A percentile compares a stretch with the other conserved stretches of the same genome.
Evolutionary conservation across 2,113 vertebrate genomes (phyloP).

Genomic region (Falco punctatus): DNA sequence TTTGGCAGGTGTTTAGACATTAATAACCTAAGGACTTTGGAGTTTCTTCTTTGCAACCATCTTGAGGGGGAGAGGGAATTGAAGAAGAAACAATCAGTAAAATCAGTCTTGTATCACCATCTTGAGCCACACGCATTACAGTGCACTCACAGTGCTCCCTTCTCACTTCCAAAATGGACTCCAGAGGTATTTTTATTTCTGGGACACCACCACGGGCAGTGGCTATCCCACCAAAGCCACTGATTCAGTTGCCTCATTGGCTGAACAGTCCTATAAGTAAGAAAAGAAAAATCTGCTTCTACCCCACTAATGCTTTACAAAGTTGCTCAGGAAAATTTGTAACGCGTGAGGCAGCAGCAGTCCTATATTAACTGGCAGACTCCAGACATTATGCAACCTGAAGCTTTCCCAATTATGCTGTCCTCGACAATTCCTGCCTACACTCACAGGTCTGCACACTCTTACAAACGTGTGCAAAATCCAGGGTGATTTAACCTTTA

Average conservation of each 20-base stretch:
- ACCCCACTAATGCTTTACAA: not conserved
- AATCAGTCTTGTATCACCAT: not conserved
- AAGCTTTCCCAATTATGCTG: constrained; percentile 21
- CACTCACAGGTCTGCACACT: not conserved
- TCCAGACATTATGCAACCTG: constrained; percentile 32
- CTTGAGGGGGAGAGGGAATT: not conserved
- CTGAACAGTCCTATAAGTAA: not conserved
- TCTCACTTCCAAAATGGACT: not conserved
- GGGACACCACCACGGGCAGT: not conserved
- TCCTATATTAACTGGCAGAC: not conserved
- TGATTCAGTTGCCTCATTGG: not conserved
- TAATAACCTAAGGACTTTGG: not conserved
- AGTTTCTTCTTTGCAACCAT: not conserved
- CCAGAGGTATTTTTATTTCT: not conserved
- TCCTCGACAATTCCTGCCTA: constrained; percentile 13
- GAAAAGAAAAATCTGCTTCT: constrained; percentile 2
- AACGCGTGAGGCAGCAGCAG: not conserved
- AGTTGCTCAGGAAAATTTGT: constrained; percentile 18
- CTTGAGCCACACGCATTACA: not conserved
- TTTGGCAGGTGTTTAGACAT: not conserved
- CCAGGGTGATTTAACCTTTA: not conserved
- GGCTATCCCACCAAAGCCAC: not conserved
- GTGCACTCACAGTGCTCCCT: not conserved
- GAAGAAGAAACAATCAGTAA: not conserved
- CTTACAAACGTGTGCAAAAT: not conserved